These are phyloP conservation scores for Venturia canescens DNA, from an alignment of 1,140 invertebrate species.

Conservation along the genomic window DNA sequence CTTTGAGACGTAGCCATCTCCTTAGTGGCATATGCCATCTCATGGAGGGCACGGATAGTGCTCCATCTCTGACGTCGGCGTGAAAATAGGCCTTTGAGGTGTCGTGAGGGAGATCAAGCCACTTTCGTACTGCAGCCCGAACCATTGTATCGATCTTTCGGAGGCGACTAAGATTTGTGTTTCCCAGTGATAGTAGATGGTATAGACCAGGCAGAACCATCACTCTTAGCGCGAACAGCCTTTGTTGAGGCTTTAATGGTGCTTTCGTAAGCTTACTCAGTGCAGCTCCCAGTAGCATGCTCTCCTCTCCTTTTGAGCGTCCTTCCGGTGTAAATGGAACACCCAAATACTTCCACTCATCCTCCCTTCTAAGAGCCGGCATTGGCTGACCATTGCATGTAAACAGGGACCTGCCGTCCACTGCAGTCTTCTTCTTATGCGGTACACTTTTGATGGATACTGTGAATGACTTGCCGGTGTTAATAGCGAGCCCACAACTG, in stretches of 20 bases:
- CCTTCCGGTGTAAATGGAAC: conserved; percentile 38
- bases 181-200: conserved; percentile 46
- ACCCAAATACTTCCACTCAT: conserved; percentile 42
- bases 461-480: conserved; percentile 64
- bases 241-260: conserved; percentile 65
- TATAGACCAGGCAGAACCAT: conserved; percentile 50
- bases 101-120: conserved; percentile 60
- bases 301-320: neutral
- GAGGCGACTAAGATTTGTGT: conserved; percentile 25
- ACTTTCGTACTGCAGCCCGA: conserved; percentile 39
- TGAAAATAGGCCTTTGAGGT: conserved; percentile 65
- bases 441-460: conserved; percentile 60
- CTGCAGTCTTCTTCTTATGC: conserved; percentile 48
- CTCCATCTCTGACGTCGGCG: conserved; percentile 61
- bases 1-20: conserved; percentile 14
- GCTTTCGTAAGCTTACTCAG: conserved; percentile 46
- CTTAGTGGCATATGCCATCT: conserved; percentile 48
- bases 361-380: conserved; percentile 24
- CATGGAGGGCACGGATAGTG: conserved; percentile 58
- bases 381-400: neutral
- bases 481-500: conserved; percentile 61
- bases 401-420: conserved; percentile 17
- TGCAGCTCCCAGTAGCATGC: neutral
- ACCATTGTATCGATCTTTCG: conserved; percentile 39
- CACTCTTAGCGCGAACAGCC: conserved; percentile 50